A percentile compares a stretch with the other conserved stretches of the same genome.
phyloP scores from a whole-genome alignment of 2,888 invertebrate genomes.

The Cheiracanthium punctorium region DNA sequence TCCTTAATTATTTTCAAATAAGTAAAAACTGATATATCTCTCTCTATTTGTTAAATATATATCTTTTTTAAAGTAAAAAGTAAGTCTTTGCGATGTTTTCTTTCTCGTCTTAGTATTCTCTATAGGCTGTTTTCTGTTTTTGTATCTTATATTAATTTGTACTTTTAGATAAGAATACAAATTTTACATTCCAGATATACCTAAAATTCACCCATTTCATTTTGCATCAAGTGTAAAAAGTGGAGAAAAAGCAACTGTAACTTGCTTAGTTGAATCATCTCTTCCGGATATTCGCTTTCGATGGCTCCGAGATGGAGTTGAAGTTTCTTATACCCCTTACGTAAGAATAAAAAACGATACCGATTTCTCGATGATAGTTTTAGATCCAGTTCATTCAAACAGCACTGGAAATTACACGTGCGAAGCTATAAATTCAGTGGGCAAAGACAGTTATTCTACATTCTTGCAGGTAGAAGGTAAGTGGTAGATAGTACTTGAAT shows the following conservation, averaged over 20 bases:
- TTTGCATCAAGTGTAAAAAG: conserved; percentile 30
- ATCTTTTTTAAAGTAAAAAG: too few species aligned
- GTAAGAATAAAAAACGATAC: conserved; percentile 43
- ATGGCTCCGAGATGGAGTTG: conserved; percentile 41
- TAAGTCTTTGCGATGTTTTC: too few species aligned
- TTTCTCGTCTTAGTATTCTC: too few species aligned
- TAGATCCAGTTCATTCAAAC: conserved; percentile 36
- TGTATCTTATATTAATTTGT: too few species aligned
- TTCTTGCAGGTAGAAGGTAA: conserved; percentile 62
- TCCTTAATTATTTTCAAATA: too few species aligned
- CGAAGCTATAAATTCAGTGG: conserved; percentile 33
- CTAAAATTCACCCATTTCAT: conserved; percentile 51
- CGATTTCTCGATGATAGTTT: conserved; percentile 43
- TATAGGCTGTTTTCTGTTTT: too few species aligned
- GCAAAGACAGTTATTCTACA: conserved; percentile 44
- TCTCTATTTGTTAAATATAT: too few species aligned
- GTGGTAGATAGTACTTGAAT: background rate
- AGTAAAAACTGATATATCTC: too few species aligned
- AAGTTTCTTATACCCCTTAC: conserved; percentile 4
- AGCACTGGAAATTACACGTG: conserved; percentile 69
- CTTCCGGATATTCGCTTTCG: conserved; percentile 16
- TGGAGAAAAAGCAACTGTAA: conserved; percentile 30
- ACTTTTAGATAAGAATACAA: too few species aligned
- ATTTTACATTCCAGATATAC: conserved; percentile 35
- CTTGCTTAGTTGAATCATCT: conserved; percentile 37